These are phyloP conservation scores for Nymphalis c-album DNA, from an alignment of 2,888 invertebrate genomes.

Conservation along the genomic window DNA sequence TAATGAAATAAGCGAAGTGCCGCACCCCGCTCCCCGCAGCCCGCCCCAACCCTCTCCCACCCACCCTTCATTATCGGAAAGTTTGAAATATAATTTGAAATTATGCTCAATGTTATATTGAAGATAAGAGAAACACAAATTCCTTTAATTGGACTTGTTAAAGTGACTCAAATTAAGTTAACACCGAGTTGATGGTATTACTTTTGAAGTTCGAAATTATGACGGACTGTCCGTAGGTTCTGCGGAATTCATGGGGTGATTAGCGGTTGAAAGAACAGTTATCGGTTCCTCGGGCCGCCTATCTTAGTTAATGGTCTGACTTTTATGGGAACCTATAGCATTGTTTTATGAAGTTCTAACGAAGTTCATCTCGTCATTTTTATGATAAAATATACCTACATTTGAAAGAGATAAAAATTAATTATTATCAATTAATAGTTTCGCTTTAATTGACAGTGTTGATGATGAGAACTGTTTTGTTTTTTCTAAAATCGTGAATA, in stretches of 20 bases:
- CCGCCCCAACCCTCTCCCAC: constrained; percentile 53
- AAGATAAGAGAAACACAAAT: constrained; percentile 83
- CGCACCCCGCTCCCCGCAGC: constrained; percentile 59
- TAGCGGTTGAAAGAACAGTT: constrained; percentile 70
- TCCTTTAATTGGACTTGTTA: constrained; percentile 83
- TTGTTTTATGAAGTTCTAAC: constrained; percentile 47
- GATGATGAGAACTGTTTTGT: background rate
- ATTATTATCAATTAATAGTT: background rate
- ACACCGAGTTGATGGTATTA: constrained; percentile 82
- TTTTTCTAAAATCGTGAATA: background rate
- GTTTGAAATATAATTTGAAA: constrained; percentile 83
- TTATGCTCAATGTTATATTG: constrained; percentile 83
- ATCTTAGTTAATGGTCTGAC: constrained; percentile 60
- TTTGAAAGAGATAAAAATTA: background rate
- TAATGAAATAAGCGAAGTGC: constrained; percentile 82
- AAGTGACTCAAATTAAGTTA: constrained; percentile 82
- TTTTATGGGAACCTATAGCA: constrained; percentile 63
- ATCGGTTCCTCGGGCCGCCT: constrained; percentile 59
- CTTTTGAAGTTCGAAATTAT: constrained; percentile 79
- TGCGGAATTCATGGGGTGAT: constrained; percentile 65
- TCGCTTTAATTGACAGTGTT: background rate
- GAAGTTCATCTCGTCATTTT: constrained; percentile 31
- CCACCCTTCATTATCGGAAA: constrained; percentile 82
- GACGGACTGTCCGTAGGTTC: constrained; percentile 74
- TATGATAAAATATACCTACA: constrained; percentile 9